Base-by-base conservation (phyloP, 2,888 invertebrate species). In the Sinopyrophorus schimmeli region DNA sequence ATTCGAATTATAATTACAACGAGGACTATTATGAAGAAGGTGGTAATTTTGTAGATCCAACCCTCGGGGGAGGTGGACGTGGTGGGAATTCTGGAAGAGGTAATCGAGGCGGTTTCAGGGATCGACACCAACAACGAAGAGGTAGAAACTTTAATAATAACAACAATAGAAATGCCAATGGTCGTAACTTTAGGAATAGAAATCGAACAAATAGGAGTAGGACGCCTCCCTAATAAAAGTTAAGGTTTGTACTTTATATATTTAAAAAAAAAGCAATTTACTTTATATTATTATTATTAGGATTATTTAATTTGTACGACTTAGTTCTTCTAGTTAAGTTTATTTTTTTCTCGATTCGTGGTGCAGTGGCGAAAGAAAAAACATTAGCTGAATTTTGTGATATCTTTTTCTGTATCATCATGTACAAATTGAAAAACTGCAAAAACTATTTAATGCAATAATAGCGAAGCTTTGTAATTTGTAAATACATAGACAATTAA, bases 1-100 rank as follows among this genome's bases (percentile, higher is more conserved):
- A 50, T 28, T 31, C 40, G 11, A 42, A 42, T 18, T 46, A 11
- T 21, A 48, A 54, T 26, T 44, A 50, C 14, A 58, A 55, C 21
- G 77, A 78, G 63, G 77, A 79, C 54, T 78, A 79, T 65, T 80
- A 75, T 58, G 71, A 69, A 47, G 50, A 53, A 10, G 58, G 60
- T 1, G 42, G 50, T 26, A 57, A 57, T 41, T 52, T 57, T 18
- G 47, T 54, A 30, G 55, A 51, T 49, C 47, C 26, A 9, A 10
- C 4, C 3, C 30, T 38, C 1, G 21, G 32, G 9, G 21, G 24
- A 5, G 27, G 40, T 12, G 28, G 44, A 1, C 14, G 50, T 14
- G 44, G 38, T 7, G 32, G 52, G 1, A 32, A 24, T 1, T 24
- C 23, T 15, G 34, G 41, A 3, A 15, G 48, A 7, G 39, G 42